Evolutionary conservation across 2,797 vertebrate species (phyloP), one percentile per base, ranked within the genome.

Genomic region (Masticophis lateralis): DNA sequence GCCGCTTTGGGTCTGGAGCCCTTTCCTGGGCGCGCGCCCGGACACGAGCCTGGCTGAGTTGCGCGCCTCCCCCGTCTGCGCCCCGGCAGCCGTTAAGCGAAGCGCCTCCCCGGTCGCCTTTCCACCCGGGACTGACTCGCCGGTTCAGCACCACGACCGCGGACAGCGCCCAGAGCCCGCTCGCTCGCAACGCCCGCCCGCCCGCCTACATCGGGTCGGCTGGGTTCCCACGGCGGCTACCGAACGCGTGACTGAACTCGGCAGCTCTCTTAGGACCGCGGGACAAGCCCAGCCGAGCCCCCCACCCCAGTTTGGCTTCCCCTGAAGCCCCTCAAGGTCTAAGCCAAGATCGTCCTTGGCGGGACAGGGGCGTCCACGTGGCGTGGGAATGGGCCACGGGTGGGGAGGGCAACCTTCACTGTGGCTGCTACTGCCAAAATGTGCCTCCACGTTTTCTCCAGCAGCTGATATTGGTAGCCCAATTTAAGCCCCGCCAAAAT

Each of bases 61-160:
- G 8, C 74, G 9, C 69, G 18, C 32, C n/a, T 27, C 7, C 16
- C 16, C 3, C 32, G 32, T 1, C 37, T 43, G 37, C 3, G 37
- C 53, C 27, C 53, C 2, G 27, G 25, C 25, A 4, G 51, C 86
- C 86, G 5, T n/a, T 87, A 4, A 55, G 86, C 51, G 28, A 32
- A 53, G 86, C 51, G 47, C 53, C 51, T n/a, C 32, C 53, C 3
- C 90, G 8, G 0, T 2, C 16, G n/a, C 13, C 10, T 9, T 5
- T 25, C 4, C 27, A 8, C 28, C 28, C 14, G 1, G 27, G 53
- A 22, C 0, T 32, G 8, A 5, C 12, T 5, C 2, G 11, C 3
- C 3, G 0, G 5, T 90, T 90, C 92, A 92, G 92, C 59, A 90
- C 92, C n/a, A 8, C 12, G 22, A 4, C 6, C 1, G 27, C n/a